A percentile compares a stretch with the other conserved stretches of the same genome.
phyloP scores from a whole-genome alignment of 2,113 vertebrate genomes.

The Felis catus region DNA sequence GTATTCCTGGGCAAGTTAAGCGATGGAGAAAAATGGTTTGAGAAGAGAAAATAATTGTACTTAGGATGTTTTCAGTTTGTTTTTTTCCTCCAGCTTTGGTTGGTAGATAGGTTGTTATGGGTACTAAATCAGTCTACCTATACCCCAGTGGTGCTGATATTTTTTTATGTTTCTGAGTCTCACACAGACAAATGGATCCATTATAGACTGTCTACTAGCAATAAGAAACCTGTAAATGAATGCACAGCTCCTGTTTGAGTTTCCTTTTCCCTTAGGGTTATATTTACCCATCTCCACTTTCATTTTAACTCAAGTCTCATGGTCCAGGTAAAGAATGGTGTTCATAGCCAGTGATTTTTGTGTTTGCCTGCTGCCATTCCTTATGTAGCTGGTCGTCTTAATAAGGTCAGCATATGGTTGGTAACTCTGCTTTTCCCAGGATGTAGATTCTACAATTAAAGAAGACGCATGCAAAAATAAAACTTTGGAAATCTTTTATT shows the following conservation, averaged over 20 bases:
- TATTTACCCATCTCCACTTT: background rate
- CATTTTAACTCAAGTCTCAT: background rate
- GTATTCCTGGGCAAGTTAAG: background rate
- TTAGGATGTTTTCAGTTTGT: background rate
- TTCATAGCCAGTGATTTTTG: background rate
- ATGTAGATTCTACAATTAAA: background rate
- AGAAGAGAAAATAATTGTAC: conserved; percentile 25
- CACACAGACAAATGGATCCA: background rate
- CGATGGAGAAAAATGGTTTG: background rate
- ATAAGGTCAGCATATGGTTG: background rate
- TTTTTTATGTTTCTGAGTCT: background rate
- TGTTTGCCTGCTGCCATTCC: background rate
- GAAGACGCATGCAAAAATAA: background rate
- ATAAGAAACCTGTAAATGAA: background rate
- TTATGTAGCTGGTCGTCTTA: background rate
- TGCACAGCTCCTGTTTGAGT: background rate
- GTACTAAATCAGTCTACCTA: background rate
- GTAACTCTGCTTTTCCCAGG: background rate
- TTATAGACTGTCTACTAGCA: background rate
- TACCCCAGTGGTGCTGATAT: background rate
- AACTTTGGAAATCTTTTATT: background rate
- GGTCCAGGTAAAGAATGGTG: background rate
- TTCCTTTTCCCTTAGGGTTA: background rate
- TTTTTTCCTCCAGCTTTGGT: conserved; percentile 5
- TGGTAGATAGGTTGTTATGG: background rate